Base-by-base conservation (phyloP, 2,797 vertebrate genomes). In the Malurus splendens region DNA sequence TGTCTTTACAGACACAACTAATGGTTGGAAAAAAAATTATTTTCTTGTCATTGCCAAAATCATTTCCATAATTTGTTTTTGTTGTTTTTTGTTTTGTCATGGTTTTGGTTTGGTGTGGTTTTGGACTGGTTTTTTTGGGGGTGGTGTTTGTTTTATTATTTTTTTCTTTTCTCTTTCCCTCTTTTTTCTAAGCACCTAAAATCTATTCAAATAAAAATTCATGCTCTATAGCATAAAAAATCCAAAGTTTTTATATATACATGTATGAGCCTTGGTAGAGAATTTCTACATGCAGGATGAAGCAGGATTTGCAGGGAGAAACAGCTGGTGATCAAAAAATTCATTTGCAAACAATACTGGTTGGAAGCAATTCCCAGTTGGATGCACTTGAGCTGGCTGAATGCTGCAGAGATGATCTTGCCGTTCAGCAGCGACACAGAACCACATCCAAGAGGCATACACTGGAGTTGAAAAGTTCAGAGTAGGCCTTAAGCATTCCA, bases 381-480 rank as follows among this genome's bases (percentile, higher is more conserved):
- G 45, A 71, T 54, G 47, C 72, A 82, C 67, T 27, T 44, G 81
- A 74, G 15, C 47, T 64, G 76, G 83, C 16, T 48, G 60, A 54
- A 73, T 18, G 27, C 30, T 76, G 62, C 51, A 84, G 20, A 88
- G 41, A 44, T 82, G 13, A 24, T 77, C 54, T 82, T 36, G 41
- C 51, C 84, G 36, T 25, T 33, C 47, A 68, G 70, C 32, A 48
- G 42, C 25, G 48, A 60, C 24, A 3, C 9, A 66, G 33, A 66
- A 27, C 27, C 60, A 86, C 66, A 70, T 71, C 51, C 30, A 86
- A 90, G 45, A 89, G 55, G 24, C 17, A 68, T 16, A 30, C 8
- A n/a, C 1, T 7, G 39, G 51, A 95, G 90, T 84, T 94, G 85
- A 96, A 96, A 96, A 96, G 92, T 95, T 96, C 93, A 95, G 38